Evolutionary conservation across 2,797 vertebrate species (phyloP).

Genomic region (Apogon hyalosoma): DNA sequence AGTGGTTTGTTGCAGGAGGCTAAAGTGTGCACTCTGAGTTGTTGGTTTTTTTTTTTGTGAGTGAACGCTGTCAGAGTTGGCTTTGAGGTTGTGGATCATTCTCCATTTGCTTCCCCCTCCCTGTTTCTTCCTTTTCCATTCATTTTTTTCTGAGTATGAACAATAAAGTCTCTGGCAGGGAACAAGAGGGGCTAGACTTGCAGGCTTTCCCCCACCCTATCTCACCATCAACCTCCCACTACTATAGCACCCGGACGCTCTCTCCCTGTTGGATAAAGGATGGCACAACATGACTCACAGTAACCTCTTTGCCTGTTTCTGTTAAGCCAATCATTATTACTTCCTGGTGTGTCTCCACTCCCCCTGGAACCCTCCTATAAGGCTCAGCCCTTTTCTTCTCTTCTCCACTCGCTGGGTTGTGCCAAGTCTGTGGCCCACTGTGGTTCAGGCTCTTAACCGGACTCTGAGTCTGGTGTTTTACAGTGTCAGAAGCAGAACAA

Average conservation of each 20-base stretch:
- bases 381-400: slow-evolving; percentile 57
- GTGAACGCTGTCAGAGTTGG: not conserved
- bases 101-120: not conserved
- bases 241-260: slow-evolving; percentile 44
- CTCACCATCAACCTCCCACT: slow-evolving; percentile 35
- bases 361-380: slow-evolving; percentile 11
- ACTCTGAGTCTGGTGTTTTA: slow-evolving; percentile 16
- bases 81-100: not conserved
- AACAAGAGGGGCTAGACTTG: slow-evolving; percentile 20
- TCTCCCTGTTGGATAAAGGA: slow-evolving; percentile 40
- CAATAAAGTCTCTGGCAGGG: slow-evolving; percentile 38
- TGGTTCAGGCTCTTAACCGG: slow-evolving; percentile 39
- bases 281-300: slow-evolving; percentile 67
- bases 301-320: slow-evolving; percentile 66
- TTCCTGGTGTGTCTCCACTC: slow-evolving; percentile 61
- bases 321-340: slow-evolving; percentile 64
- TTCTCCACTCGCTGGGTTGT: slow-evolving; percentile 4
- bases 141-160: slow-evolving; percentile 37
- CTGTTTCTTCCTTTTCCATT: slow-evolving; percentile 23
- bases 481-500: slow-evolving; percentile 3
- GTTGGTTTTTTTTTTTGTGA: not conserved
- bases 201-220: slow-evolving; percentile 43
- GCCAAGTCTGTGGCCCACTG: slow-evolving; percentile 52
- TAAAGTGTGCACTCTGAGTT: not conserved
- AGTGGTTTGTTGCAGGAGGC: slow-evolving; percentile 2